These are phyloP conservation scores for Holothuria glaberrima DNA, from an alignment of 35 echinoderm and acorn worm genomes.

Conservation along the genomic window DNA sequence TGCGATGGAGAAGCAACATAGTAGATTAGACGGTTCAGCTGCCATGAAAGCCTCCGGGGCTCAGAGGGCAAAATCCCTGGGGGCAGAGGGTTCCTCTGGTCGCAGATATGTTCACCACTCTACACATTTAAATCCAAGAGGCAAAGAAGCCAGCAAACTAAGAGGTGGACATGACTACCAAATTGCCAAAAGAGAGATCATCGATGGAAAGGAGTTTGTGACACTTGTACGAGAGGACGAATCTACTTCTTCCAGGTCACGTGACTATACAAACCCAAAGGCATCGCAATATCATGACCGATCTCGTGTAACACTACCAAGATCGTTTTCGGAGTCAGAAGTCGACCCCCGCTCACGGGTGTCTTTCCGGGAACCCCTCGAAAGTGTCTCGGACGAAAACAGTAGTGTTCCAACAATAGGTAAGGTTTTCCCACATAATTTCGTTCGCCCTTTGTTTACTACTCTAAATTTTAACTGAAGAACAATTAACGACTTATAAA, in stretches of 20 bases:
- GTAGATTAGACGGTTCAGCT: not conserved
- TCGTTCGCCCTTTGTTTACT: no score
- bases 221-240: slow-evolving; percentile 12
- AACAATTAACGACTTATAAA: no score
- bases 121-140: not conserved
- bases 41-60: slow-evolving; percentile 39
- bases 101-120: not conserved
- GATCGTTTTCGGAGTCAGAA: slow-evolving; percentile 24
- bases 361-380: slow-evolving; percentile 47
- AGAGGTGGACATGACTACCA: not conserved
- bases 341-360: slow-evolving; percentile 20
- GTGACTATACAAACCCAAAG: not conserved
- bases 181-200: not conserved
- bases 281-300: not conserved
- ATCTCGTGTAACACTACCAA: not conserved
- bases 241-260: not conserved
- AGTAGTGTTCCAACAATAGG: slow-evolving; percentile 28
- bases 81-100: not conserved
- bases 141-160: not conserved
- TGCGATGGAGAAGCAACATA: not conserved
- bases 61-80: slow-evolving; percentile 9
- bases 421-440: not conserved
- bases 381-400: slow-evolving; percentile 25
- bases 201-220: slow-evolving; percentile 15
- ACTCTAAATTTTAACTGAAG: no score